phyloP scores from a whole-genome alignment of 2,113 vertebrate genomes.

The Macquaria ambigua region DNA sequence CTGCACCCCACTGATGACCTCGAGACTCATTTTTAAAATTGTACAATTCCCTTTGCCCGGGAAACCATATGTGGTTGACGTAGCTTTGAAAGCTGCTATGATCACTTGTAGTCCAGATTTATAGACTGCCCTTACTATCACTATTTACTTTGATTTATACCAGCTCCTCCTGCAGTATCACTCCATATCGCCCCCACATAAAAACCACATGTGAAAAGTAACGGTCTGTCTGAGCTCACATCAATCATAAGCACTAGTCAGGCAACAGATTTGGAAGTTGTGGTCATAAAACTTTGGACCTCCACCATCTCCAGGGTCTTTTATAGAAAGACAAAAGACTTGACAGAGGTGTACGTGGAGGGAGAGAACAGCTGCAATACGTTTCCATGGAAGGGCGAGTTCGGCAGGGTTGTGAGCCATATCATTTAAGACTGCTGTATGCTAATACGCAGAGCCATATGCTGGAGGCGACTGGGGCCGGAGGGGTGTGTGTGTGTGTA shows the following conservation, averaged over 20 bases:
- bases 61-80: conserved; percentile 18
- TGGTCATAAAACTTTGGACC: conserved; percentile 40
- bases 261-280: conserved; percentile 36
- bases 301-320: conserved; percentile 31
- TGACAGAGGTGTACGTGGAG: conserved; percentile 28
- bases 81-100: conserved; percentile 20
- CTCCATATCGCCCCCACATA: conserved; percentile 36
- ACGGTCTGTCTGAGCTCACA: conserved; percentile 10
- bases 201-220: conserved; percentile 65
- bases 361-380: conserved; percentile 50
- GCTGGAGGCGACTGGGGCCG: conserved; percentile 17
- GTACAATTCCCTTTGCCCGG: neutral
- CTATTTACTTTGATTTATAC: conserved; percentile 61
- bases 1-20: neutral
- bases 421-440: conserved; percentile 57
- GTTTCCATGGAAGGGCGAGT: conserved; percentile 44
- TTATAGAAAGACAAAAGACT: conserved; percentile 32
- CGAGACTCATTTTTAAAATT: neutral
- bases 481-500: neutral
- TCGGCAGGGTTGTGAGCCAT: conserved; percentile 45
- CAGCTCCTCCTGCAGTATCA: conserved; percentile 48
- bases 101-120: conserved; percentile 56
- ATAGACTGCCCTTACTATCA: conserved; percentile 56
- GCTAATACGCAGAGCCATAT: conserved; percentile 60
- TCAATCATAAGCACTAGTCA: conserved; percentile 56